Conservation (phyloP, 1,140 invertebrate species). For the Neodiprion virginianus region DNA sequence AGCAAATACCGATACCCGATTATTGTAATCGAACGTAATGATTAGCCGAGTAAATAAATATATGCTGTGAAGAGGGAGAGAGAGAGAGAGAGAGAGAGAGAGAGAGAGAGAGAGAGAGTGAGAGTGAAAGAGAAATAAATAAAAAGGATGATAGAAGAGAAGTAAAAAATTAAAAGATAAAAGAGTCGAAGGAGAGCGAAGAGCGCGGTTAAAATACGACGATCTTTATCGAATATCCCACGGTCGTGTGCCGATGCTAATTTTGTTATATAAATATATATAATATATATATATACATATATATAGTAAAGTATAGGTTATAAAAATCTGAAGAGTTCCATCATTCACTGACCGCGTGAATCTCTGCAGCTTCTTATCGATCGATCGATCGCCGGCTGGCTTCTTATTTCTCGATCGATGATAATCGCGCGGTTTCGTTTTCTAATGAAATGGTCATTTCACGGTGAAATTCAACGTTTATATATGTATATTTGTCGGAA, state of each 20-base stretch:
- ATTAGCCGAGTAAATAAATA: slow-evolving; percentile 16
- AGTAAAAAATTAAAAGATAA: background rate
- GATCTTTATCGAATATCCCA: slow-evolving; percentile 7
- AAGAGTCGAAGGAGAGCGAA: too few relatives aligned
- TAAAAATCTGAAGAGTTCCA: too few relatives aligned
- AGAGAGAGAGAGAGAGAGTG: background rate
- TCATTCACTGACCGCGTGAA: too few relatives aligned
- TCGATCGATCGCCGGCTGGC: too few relatives aligned
- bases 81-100: background rate
- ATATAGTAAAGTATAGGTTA: too few relatives aligned
- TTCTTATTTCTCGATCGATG: too few relatives aligned
- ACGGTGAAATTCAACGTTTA: too few relatives aligned
- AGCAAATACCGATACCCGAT: slow-evolving; percentile 19
- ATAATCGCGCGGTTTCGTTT: too few relatives aligned
- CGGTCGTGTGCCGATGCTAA: slow-evolving; percentile 2
- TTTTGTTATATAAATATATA: background rate
- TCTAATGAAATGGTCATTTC: too few relatives aligned
- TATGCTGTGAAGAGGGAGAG: background rate
- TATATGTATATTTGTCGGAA: too few relatives aligned
- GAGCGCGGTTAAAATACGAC: background rate
- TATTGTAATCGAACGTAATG: slow-evolving; percentile 11
- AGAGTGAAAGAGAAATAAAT: background rate
- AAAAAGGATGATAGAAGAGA: background rate
- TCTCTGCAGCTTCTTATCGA: too few relatives aligned
- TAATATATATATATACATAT: too few relatives aligned